Percentiles rank a stretch among this genome's conserved stretches.
phyloP scores from a whole-genome alignment of 2,113 vertebrate genomes.

The Donacobius atricapilla region DNA sequence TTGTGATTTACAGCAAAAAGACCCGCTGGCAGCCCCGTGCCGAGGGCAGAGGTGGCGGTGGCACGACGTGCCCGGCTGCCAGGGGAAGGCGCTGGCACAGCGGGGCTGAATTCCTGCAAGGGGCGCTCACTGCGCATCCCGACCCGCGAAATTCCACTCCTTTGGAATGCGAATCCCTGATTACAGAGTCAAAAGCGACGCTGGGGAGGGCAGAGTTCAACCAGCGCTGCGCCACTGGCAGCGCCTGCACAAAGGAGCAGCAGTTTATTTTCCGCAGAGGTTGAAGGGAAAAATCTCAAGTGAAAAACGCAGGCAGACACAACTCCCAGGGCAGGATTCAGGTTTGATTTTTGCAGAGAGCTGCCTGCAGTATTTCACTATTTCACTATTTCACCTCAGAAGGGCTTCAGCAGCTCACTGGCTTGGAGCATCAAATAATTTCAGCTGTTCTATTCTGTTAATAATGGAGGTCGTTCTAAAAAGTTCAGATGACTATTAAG shows the following conservation, averaged over 20 bases:
- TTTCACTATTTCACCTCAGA: not conserved
- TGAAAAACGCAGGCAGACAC: not conserved
- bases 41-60: accelerated
- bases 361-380: not conserved
- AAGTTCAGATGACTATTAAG: not conserved
- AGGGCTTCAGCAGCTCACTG: not conserved
- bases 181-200: not conserved
- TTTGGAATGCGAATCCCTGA: not conserved
- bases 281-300: not conserved
- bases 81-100: too few species aligned
- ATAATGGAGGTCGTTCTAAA: not conserved
- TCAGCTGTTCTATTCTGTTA: not conserved
- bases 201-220: not conserved
- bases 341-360: not conserved
- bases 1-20: accelerated
- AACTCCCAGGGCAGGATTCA: not conserved
- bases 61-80: not conserved
- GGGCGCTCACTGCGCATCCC: accelerated
- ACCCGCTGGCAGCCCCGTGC: accelerated
- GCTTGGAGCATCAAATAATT: not conserved
- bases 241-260: accelerated
- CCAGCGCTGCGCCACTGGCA: accelerated
- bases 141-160: not conserved
- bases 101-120: not conserved
- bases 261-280: not conserved